phyloP scores from a whole-genome alignment of 2,888 invertebrate species.

The Trachelus troglodyta region DNA sequence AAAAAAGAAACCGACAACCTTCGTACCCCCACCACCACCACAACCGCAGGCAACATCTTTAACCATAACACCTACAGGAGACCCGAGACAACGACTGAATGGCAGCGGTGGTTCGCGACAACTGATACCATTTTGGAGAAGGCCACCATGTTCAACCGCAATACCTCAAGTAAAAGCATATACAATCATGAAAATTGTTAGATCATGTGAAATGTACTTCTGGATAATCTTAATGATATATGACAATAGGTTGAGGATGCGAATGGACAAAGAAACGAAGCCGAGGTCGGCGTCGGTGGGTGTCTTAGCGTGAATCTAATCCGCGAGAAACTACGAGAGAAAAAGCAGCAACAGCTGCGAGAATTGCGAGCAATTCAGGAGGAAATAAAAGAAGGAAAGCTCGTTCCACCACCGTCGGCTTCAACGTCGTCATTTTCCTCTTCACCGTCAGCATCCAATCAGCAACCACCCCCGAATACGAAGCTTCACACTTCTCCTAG shows the following conservation, averaged over 20 bases:
- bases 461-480: conserved; percentile 71
- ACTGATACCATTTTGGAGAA: conserved; percentile 78
- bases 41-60: conserved; percentile 65
- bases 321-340: conserved; percentile 87
- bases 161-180: conserved; percentile 51
- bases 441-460: conserved; percentile 55
- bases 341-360: conserved; percentile 87
- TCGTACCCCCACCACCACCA: conserved; percentile 79
- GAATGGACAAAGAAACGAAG: conserved; percentile 77
- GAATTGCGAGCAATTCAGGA: conserved; percentile 86
- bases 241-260: conserved; percentile 69
- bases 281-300: conserved; percentile 78
- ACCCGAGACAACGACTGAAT: conserved; percentile 54
- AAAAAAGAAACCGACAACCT: conserved; percentile 91
- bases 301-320: conserved; percentile 72
- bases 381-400: conserved; percentile 87
- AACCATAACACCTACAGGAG: conserved; percentile 41
- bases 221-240: not conserved
- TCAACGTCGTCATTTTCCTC: conserved; percentile 64
- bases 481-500: conserved; percentile 65
- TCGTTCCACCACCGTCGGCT: conserved; percentile 74
- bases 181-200: not conserved
- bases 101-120: conserved; percentile 52
- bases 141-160: conserved; percentile 73
- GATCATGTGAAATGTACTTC: not conserved